These are phyloP conservation scores for Neogobius melanostomus DNA, from an alignment of 2,113 vertebrate species.

Conservation along the genomic window DNA sequence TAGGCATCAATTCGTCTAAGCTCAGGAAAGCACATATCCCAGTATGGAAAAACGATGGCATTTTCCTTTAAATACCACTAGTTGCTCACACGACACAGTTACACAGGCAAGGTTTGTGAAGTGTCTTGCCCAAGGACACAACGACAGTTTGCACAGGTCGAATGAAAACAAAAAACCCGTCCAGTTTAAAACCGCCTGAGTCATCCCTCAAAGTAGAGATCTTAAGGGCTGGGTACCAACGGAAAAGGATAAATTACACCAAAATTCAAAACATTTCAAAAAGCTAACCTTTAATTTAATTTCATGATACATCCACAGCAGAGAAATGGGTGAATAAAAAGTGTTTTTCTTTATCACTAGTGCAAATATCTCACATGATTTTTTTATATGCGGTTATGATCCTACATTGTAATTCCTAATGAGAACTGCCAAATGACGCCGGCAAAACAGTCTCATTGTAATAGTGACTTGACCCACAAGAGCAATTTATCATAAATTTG, in stretches of 20 bases:
- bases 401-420: slow-evolving; percentile 73
- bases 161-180: no score
- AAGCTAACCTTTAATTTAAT: slow-evolving; percentile 63
- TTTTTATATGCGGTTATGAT: slow-evolving; percentile 76
- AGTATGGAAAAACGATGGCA: no score
- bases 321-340: slow-evolving; percentile 66
- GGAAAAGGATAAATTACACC: background rate
- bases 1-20: no score
- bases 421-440: slow-evolving; percentile 72
- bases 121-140: no score
- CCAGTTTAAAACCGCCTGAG: no score
- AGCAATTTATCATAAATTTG: slow-evolving; percentile 73
- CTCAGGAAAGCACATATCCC: no score
- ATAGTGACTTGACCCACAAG: slow-evolving; percentile 70
- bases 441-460: slow-evolving; percentile 61
- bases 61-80: no score
- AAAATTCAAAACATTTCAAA: slow-evolving; percentile 51
- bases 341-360: slow-evolving; percentile 70
- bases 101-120: no score
- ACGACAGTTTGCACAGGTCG: no score
- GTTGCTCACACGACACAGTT: no score
- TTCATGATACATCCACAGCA: slow-evolving; percentile 58
- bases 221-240: no score
- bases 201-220: no score
- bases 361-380: slow-evolving; percentile 79